These are phyloP conservation scores for Mustela nigripes DNA, from an alignment of 2,113 vertebrate species.

Conservation along the genomic window DNA sequence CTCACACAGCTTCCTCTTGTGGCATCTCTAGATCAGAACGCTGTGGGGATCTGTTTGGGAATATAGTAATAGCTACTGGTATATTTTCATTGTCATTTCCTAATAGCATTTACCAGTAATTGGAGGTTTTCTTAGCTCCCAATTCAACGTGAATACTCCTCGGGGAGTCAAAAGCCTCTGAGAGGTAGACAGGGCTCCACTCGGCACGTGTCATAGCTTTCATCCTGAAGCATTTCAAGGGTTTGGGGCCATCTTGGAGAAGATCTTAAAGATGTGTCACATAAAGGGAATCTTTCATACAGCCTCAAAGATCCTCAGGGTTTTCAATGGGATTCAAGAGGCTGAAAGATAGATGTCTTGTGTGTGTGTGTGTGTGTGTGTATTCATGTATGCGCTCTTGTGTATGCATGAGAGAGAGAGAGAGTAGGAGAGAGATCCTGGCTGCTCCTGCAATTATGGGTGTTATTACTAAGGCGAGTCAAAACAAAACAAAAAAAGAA, in stretches of 20 bases:
- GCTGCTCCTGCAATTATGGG: not conserved
- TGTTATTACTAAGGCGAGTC: not conserved
- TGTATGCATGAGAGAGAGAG: not conserved
- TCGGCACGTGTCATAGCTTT: conserved; percentile 63
- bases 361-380: not conserved
- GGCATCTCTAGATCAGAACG: not conserved
- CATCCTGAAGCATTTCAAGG: conserved; percentile 67
- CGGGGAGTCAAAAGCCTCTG: not conserved
- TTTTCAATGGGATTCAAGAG: conserved; percentile 70
- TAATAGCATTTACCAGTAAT: not conserved
- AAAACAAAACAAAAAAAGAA: not conserved
- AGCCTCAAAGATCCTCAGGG: not conserved
- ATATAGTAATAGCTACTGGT: not conserved
- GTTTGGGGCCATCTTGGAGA: conserved; percentile 41
- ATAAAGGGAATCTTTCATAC: conserved; percentile 75
- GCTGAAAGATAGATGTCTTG: conserved; percentile 57
- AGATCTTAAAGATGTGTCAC: conserved; percentile 44
- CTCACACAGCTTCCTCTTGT: not conserved
- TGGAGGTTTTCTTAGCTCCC: not conserved
- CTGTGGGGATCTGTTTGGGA: not conserved
- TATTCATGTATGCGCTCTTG: accelerated
- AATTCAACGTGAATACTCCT: not conserved
- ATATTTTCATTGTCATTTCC: not conserved
- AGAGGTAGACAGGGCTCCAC: not conserved
- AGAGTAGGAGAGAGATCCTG: not conserved